These are phyloP conservation scores for Rhaphigaster nebulosa DNA, from an alignment of 2,888 invertebrate species.

Conservation along the genomic window DNA sequence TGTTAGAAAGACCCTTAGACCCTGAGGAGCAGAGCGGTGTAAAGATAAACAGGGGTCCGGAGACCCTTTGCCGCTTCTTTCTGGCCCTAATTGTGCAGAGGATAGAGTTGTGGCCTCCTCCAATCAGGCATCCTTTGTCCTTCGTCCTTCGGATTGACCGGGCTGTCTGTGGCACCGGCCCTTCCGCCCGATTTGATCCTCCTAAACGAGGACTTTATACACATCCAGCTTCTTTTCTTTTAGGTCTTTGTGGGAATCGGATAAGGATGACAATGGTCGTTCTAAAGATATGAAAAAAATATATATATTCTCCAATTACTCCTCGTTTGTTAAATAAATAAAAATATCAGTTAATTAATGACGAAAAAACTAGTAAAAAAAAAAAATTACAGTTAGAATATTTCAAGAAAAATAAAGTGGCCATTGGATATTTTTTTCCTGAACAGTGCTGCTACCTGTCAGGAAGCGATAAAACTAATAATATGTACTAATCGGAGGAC, in stretches of 20 bases:
- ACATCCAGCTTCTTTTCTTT: not conserved
- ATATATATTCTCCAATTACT: no score
- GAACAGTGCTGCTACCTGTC: no score
- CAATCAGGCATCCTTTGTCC: slow-evolving; percentile 24
- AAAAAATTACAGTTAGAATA: no score
- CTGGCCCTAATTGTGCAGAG: not conserved
- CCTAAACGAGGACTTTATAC: slow-evolving; percentile 28
- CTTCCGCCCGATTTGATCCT: slow-evolving; percentile 30
- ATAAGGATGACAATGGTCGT: not conserved
- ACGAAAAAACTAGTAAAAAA: no score
- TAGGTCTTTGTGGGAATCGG: not conserved
- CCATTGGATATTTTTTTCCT: no score
- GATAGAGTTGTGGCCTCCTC: not conserved
- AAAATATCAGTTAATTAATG: no score
- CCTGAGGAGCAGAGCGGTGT: not conserved
- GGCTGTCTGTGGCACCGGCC: not conserved
- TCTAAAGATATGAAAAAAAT: not conserved
- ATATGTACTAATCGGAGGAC: no score
- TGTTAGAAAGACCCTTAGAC: not conserved
- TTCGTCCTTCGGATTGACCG: slow-evolving; percentile 36
- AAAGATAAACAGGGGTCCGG: not conserved
- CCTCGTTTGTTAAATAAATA: no score
- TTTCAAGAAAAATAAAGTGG: no score
- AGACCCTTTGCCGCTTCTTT: slow-evolving; percentile 15
- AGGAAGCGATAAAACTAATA: no score